Base-by-base conservation (phyloP, 2,797 vertebrate genomes). In the Fundulus diaphanus region DNA sequence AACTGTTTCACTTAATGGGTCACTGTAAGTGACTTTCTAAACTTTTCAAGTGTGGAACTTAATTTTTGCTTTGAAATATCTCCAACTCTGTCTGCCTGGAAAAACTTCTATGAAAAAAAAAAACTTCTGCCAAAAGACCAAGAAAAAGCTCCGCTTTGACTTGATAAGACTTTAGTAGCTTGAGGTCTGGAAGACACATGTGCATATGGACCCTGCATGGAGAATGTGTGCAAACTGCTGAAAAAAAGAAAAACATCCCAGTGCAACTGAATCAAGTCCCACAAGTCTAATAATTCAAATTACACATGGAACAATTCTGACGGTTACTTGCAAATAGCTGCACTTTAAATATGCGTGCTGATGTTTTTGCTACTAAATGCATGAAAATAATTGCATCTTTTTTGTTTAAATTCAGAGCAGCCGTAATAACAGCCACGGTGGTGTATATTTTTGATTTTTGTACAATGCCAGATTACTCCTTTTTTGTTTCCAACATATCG, bases 101-200 rank as follows among this genome's bases (percentile, higher is more conserved):
- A 67, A 68, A 52, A 71, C 77, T 13, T 75, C 75, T 29, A 29
- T 27, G 3, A 27, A 33, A 73, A 77, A 49, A 27, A 4, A 27
- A n/a, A n/a, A n/a, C n/a, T n/a, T 74, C 75, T 68, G 73, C 72
- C 33, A 57, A 78, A 57, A 80, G 71, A 78, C 74, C 49, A 69
- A 56, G 61, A 73, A 59, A 57, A 78, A 79, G 78, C 66, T 22
- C 72, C 56, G 74, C 77, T 83, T 73, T 67, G 73, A 75, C 61
- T 24, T 7, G 44, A 66, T 46, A 29, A 68, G 79, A 74, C 56
- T 68, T 77, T 72, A 12, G 71, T 63, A 79, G 73, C 66, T 68
- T 68, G 73, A 74, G 59, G 78, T 85, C 84, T 88, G 87, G 82
- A 54, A 76, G 73, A 81, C 87, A 87, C 77, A 80, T 85, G 88